These are phyloP conservation scores for Odontesthes bonariensis DNA, from an alignment of 2,113 vertebrate genomes.

Conservation along the genomic window DNA sequence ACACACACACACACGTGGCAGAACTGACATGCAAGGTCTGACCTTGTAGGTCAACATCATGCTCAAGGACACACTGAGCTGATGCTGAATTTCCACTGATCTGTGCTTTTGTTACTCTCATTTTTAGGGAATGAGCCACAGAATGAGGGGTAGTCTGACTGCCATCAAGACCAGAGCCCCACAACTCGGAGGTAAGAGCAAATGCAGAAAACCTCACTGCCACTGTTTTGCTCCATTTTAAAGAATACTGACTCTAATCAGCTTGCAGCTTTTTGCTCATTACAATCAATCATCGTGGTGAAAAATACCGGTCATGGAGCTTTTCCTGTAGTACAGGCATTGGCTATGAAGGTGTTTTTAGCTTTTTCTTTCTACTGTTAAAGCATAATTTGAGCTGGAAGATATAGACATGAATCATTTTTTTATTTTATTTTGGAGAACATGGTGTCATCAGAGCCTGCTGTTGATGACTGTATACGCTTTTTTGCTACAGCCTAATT, in stretches of 20 bases:
- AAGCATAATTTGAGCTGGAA: too few species aligned
- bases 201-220: not conserved
- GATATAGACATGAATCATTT: not conserved
- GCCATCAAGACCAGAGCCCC: slow-evolving; percentile 93
- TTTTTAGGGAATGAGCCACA: slow-evolving; percentile 90
- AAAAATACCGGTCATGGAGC: not conserved
- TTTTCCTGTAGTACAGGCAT: not conserved
- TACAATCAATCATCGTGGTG: not conserved
- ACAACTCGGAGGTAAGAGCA: slow-evolving; percentile 90
- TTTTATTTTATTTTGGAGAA: not conserved
- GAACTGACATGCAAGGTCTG: slow-evolving; percentile 3
- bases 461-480: not conserved
- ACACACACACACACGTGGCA: not conserved
- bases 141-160: slow-evolving; percentile 91
- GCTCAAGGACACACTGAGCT: not conserved
- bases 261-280: not conserved
- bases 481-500: not conserved
- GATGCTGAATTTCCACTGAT: not conserved
- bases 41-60: not conserved
- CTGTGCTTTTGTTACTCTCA: slow-evolving; percentile 17
- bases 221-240: not conserved
- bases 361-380: too few species aligned
- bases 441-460: too few species aligned
- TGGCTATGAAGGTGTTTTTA: too few species aligned
- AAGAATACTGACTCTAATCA: not conserved